phyloP scores from a whole-genome alignment of 2,797 vertebrate genomes.

The Danio choprae region DNA sequence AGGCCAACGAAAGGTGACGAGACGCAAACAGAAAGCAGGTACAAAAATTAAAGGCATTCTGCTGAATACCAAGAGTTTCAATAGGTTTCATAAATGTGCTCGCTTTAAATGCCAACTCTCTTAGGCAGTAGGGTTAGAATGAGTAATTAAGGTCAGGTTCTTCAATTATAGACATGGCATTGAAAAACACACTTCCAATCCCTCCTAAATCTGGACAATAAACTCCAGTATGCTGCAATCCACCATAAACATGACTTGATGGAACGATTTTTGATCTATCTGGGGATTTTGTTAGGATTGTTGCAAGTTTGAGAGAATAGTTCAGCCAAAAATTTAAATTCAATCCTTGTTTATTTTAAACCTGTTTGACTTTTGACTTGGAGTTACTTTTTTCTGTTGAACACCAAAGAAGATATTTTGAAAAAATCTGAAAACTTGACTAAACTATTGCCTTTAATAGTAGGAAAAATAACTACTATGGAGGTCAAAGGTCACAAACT shows the following conservation, averaged over 20 bases:
- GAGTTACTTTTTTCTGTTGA: no score
- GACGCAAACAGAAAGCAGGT: conserved; percentile 6
- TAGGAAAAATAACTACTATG: no score
- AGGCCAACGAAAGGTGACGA: conserved; percentile 4
- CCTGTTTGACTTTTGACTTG: no score
- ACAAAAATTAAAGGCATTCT: conserved; percentile 28
- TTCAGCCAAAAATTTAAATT: no score
- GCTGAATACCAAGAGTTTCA: conserved; percentile 52
- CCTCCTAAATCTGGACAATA: conserved; percentile 13
- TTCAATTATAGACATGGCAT: conserved; percentile 42
- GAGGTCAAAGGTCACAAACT: no score
- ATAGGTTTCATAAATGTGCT: conserved; percentile 63
- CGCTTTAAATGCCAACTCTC: conserved; percentile 72
- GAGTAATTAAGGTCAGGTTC: conserved; percentile 52
- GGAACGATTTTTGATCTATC: neutral
- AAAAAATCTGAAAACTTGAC: no score
- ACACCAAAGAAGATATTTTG: no score
- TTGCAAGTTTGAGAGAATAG: no score
- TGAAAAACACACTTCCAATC: conserved; percentile 27
- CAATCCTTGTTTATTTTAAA: no score
- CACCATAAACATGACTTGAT: neutral
- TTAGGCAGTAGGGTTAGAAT: conserved; percentile 50
- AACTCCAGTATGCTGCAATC: neutral
- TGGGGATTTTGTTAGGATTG: no score
- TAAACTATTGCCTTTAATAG: no score